phyloP scores from a whole-genome alignment of 2,797 vertebrate genomes.

The Sebastes flavidus region DNA sequence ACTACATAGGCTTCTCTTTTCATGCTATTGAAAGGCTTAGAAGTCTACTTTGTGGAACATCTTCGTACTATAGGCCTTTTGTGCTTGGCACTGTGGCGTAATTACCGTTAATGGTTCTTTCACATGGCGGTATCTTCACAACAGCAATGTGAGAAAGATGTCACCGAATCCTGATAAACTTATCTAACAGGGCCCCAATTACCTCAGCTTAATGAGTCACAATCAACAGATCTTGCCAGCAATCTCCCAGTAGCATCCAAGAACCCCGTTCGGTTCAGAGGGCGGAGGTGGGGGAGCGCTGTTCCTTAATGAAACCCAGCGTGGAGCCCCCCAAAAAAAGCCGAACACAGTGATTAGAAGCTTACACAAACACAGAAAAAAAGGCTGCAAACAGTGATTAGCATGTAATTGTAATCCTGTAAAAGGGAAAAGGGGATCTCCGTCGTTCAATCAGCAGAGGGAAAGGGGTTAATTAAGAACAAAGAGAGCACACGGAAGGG shows the following conservation, averaged over 20 bases:
- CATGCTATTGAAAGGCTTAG: constrained; percentile 15
- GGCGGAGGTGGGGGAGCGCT: constrained; percentile 58
- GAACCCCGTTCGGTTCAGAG: constrained; percentile 52
- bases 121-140: constrained; percentile 45
- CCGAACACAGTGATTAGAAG: constrained; percentile 76
- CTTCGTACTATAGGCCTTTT: constrained; percentile 35
- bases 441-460: constrained; percentile 4
- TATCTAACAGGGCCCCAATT: constrained; percentile 72
- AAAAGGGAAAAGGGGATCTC: constrained; percentile 45
- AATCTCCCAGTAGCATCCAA: constrained; percentile 59
- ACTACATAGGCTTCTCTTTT: constrained; percentile 10
- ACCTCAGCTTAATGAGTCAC: constrained; percentile 66
- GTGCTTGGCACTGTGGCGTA: constrained; percentile 38
- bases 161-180: constrained; percentile 56
- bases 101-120: constrained; percentile 65
- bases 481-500: background rate
- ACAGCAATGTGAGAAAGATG: constrained; percentile 43
- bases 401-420: constrained; percentile 70
- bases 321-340: constrained; percentile 60
- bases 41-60: constrained; percentile 20
- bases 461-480: constrained; percentile 64
- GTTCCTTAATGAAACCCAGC: constrained; percentile 78
- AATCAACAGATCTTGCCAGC: constrained; percentile 68
- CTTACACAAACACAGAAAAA: constrained; percentile 68
- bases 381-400: constrained; percentile 76